These are phyloP conservation scores for Apis florea DNA, from an alignment of 1,140 invertebrate genomes.

Conservation along the genomic window DNA sequence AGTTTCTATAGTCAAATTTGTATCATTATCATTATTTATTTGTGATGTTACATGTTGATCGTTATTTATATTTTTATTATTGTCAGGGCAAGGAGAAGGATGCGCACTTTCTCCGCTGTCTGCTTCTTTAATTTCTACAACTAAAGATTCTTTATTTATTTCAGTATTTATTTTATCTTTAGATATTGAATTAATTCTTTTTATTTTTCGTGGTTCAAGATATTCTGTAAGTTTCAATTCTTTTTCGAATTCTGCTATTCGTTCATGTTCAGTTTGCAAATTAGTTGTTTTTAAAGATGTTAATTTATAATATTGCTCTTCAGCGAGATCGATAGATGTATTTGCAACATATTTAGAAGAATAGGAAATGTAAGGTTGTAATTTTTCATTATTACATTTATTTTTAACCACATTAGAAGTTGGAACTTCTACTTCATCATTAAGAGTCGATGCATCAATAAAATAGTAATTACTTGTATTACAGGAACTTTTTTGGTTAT, in stretches of 20 bases:
- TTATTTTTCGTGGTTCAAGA: constrained; percentile 69
- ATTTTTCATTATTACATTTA: constrained; percentile 18
- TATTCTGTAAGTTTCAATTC: constrained; percentile 72
- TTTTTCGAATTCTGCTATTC: constrained; percentile 67
- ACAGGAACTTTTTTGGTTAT: constrained; percentile 66
- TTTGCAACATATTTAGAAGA: constrained; percentile 49
- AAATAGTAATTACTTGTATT: constrained; percentile 82
- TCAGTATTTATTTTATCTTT: constrained; percentile 57
- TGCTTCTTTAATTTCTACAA: constrained; percentile 77
- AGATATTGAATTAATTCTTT: constrained; percentile 59
- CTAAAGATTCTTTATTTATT: constrained; percentile 73
- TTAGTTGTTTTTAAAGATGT: constrained; percentile 52
- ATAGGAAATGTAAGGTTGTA: constrained; percentile 34
- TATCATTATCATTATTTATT: constrained; percentile 10
- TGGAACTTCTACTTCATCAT: constrained; percentile 83
- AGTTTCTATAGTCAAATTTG: too few species aligned
- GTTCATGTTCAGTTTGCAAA: constrained; percentile 63
- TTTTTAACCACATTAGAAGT: constrained; percentile 45
- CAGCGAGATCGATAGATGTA: constrained; percentile 27
- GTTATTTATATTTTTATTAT: constrained; percentile 62
- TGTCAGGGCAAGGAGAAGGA: constrained; percentile 77
- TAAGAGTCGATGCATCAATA: constrained; percentile 87
- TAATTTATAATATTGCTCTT: constrained; percentile 53
- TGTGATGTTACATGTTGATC: constrained; percentile 15
- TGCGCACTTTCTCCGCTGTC: constrained; percentile 78